phyloP scores from a whole-genome alignment of 2,888 invertebrate genomes.

The Cheiracanthium punctorium region DNA sequence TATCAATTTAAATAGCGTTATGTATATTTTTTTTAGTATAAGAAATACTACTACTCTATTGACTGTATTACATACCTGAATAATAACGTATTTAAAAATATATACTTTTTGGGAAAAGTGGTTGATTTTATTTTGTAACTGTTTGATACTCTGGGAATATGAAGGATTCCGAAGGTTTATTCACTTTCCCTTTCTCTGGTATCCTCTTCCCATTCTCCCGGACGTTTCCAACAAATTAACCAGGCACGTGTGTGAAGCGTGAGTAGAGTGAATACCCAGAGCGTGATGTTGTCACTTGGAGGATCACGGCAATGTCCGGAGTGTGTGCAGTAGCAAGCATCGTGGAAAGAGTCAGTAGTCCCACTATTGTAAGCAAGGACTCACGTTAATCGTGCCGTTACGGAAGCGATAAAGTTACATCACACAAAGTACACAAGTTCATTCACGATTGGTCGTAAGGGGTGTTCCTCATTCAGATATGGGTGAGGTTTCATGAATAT shows the following conservation, averaged over 20 bases:
- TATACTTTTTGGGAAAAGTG: too few species aligned
- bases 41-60: too few species aligned
- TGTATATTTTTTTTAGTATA: too few species aligned
- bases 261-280: not conserved
- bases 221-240: not conserved
- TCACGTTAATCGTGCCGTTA: conserved; percentile 21
- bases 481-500: too few species aligned
- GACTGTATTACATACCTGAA: too few species aligned
- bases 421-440: not conserved
- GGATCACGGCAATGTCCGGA: not conserved
- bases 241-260: not conserved
- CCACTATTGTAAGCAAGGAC: not conserved
- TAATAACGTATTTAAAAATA: too few species aligned
- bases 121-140: too few species aligned
- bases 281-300: not conserved
- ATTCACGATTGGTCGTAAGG: not conserved
- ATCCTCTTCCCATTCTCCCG: not conserved
- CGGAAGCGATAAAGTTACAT: not conserved
- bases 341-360: not conserved
- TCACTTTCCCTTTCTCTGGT: not conserved
- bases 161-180: not conserved
- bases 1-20: too few species aligned
- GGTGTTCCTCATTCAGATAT: too few species aligned
- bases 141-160: too few species aligned
- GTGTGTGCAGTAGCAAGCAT: not conserved